phyloP scores from a whole-genome alignment of 2,113 vertebrate species.

The Martes martes region DNA sequence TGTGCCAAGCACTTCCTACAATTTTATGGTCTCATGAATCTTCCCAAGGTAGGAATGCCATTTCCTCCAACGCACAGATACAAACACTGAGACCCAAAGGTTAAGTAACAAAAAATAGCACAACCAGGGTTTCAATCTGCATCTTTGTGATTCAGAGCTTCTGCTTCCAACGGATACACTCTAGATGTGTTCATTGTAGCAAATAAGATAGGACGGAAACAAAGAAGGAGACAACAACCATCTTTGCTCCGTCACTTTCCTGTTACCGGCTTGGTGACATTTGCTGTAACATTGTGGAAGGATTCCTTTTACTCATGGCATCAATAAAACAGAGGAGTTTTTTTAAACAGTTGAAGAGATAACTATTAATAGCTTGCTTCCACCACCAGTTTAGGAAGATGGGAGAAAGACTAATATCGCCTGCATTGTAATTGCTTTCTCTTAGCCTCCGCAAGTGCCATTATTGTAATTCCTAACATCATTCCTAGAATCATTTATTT shows the following conservation, averaged over 20 bases:
- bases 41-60: not conserved
- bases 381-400: not conserved
- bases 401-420: not conserved
- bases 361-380: not conserved
- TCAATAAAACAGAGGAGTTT: not conserved
- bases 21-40: not conserved
- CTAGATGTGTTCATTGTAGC: not conserved
- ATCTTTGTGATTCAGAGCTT: not conserved
- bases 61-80: not conserved
- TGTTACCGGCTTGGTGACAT: not conserved
- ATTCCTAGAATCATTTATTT: slow-evolving; percentile 33
- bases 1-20: not conserved
- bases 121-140: not conserved
- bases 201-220: not conserved
- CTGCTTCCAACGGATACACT: not conserved
- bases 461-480: slow-evolving; percentile 7
- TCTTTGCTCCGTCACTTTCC: not conserved
- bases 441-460: not conserved
- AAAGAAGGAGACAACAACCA: not conserved
- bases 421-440: not conserved
- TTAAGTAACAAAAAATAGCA: not conserved
- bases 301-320: not conserved
- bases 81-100: not conserved
- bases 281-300: not conserved
- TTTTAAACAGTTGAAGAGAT: not conserved